Percentiles rank a stretch among this genome's conserved stretches.
phyloP scores from a whole-genome alignment of 2,888 invertebrate species.

The Chrysolina americana region DNA sequence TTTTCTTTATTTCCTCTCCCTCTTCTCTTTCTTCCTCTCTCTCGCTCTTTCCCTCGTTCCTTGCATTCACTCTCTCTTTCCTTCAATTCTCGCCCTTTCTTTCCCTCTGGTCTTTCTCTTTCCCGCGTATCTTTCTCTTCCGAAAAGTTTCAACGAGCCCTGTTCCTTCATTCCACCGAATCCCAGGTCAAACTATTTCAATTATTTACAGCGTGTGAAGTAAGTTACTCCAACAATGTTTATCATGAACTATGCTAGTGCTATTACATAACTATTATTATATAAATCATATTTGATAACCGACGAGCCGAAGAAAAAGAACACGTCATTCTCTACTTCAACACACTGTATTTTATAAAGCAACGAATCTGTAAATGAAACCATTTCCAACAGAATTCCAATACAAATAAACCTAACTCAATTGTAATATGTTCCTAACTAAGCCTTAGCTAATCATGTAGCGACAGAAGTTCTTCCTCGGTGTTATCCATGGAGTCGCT shows the following conservation, averaged over 20 bases:
- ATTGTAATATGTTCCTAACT: not conserved
- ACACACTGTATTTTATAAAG: not conserved
- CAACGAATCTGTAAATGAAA: constrained; percentile 1
- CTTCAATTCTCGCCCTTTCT: too few relatives aligned
- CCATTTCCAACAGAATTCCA: constrained; percentile 1
- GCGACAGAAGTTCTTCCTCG: constrained; percentile 11
- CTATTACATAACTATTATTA: not conserved
- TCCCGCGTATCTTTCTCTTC: too few relatives aligned
- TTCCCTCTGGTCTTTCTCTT: too few relatives aligned
- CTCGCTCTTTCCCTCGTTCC: too few relatives aligned
- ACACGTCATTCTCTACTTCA: not conserved
- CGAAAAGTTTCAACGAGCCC: not conserved
- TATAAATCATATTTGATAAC: not conserved
- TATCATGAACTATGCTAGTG: not conserved
- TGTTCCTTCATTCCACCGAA: not conserved
- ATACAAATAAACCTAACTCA: not conserved
- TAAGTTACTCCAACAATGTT: not conserved
- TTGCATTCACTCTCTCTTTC: too few relatives aligned
- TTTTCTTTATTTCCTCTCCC: too few relatives aligned
- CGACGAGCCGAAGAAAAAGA: not conserved
- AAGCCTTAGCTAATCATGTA: constrained; percentile 12
- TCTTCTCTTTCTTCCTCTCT: too few relatives aligned
- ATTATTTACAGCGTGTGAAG: constrained; percentile 13
- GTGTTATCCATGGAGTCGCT: constrained; percentile 7
- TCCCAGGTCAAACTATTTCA: not conserved